These are phyloP conservation scores for Hyperoplus lanceolatus DNA, from an alignment of 2,797 vertebrate genomes.

Conservation along the genomic window DNA sequence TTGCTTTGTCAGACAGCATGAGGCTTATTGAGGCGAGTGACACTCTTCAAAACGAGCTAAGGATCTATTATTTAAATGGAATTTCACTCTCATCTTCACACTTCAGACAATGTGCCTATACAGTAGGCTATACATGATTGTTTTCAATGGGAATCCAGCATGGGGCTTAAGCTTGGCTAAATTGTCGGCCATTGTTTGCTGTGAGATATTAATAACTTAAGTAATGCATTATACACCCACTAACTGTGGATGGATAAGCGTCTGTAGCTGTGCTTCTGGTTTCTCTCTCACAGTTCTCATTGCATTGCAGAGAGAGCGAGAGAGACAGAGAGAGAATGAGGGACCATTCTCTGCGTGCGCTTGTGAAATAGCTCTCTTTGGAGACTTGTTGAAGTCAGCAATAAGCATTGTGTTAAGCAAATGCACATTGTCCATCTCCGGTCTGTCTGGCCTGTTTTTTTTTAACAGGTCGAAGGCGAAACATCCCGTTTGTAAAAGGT, in stretches of 20 bases:
- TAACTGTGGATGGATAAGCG: not conserved
- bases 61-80: not conserved
- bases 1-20: not conserved
- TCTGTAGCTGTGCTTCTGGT: slow-evolving; percentile 22
- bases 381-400: slow-evolving; percentile 43
- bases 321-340: not conserved
- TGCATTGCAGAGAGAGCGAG: slow-evolving; percentile 2
- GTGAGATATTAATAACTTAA: slow-evolving; percentile 17
- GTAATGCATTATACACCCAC: not conserved
- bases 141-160: not conserved
- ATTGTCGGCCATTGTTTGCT: not conserved
- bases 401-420: not conserved
- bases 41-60: slow-evolving; percentile 3
- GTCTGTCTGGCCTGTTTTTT: not conserved
- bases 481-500: not conserved
- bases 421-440: not conserved
- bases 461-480: slow-evolving; percentile 11
- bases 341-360: not conserved
- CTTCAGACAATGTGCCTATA: not conserved
- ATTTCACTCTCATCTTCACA: not conserved
- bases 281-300: slow-evolving; percentile 33
- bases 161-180: not conserved
- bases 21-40: not conserved
- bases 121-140: not conserved
- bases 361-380: slow-evolving; percentile 42